Evolutionary conservation across 2,797 vertebrate genomes (phyloP), one percentile per base, ranked within the genome.

Genomic region (Otus scops): DNA sequence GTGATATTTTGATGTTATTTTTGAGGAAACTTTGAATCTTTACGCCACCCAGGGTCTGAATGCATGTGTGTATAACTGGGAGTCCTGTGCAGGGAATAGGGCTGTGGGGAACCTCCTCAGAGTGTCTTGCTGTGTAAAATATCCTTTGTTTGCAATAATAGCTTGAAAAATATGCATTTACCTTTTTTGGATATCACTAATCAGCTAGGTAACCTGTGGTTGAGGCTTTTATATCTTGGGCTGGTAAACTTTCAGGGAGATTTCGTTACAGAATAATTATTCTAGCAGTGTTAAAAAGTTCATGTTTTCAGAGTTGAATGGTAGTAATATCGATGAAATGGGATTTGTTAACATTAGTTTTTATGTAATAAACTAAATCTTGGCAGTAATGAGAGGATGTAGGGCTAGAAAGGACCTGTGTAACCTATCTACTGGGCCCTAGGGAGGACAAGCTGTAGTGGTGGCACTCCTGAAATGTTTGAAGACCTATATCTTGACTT

Each of bases 61-160:
- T 2, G 1, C 7, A 4, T 36, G 7, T 9, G 2, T 30, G 5
- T 45, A 0, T 51, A 74, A 32, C 8, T 34, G 43, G 26, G 27
- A 73, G n/a, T 50, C 26, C 39, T 79, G 14, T 41, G 26, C 15
- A 28, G 7, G 14, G 10, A 53, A 4, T 14, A 48, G 18, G 36
- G 13, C 51, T 77, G 11, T 6, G 3, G 63, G 34, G 34, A 65
- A 13, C 36, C 11, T 79, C 12, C 24, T 77, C 28, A 19, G 11
- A 34, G 32, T 51, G 5, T 38, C 57, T 59, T 48, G 23, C 47
- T 76, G 12, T n/a, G 13, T 47, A 41, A 84, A 85, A 27, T 59
- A 8, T 2, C 28, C 5, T n/a, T 69, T 59, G 5, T 27, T 79
- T 84, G n/a, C 50, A 77, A 8, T 43, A 63, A n/a, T 28, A 60